phyloP scores from a whole-genome alignment of 2,113 vertebrate genomes.

The Phrynosoma platyrhinos region DNA sequence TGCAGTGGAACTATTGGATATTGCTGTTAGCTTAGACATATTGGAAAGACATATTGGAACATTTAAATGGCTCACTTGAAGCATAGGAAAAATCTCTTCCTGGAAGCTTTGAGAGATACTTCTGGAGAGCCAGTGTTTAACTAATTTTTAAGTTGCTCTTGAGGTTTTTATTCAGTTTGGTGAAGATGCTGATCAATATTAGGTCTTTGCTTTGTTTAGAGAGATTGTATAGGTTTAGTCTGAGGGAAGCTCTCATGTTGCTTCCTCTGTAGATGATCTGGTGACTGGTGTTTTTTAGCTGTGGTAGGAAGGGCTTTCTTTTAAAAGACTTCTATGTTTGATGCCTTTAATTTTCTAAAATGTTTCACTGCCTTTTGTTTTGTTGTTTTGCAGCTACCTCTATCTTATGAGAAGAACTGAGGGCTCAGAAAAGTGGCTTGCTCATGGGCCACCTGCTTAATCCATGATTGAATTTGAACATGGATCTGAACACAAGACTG shows the following conservation, averaged over 20 bases:
- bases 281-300: too few species aligned
- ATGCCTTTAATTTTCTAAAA: not conserved
- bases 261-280: not conserved
- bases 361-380: conserved; percentile 14
- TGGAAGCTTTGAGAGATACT: not conserved
- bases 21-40: not conserved
- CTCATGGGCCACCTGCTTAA: not conserved
- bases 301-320: not conserved
- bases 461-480: conserved; percentile 7
- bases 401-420: conserved; percentile 6
- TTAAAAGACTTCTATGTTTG: not conserved
- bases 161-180: not conserved
- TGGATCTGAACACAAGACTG: conserved; percentile 1
- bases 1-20: not conserved
- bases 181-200: not conserved
- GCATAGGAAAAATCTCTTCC: not conserved
- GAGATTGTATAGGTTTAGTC: not conserved
- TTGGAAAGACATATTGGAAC: not conserved
- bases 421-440: not conserved
- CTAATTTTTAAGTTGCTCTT: not conserved
- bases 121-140: not conserved
- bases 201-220: too few species aligned
- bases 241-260: not conserved
- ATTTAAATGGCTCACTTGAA: not conserved
- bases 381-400: conserved; percentile 32